Conservation (phyloP, 1,140 invertebrate genomes). For the Psilanteris sp. region DNA sequence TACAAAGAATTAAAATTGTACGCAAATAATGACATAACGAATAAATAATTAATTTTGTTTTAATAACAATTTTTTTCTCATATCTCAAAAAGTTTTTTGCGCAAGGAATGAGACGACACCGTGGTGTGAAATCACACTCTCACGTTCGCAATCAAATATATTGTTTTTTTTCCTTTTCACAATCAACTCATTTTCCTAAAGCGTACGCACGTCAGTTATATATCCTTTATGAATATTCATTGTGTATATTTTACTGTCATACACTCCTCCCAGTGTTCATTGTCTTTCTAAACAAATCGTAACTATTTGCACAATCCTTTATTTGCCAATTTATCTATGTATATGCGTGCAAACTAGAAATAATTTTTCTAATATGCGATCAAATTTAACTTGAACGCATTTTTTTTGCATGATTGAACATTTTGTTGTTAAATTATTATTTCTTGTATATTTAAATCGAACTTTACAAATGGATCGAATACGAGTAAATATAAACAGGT, state of each 20-base stretch:
- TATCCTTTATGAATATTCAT: slow-evolving; percentile 56
- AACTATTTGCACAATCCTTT: slow-evolving; percentile 45
- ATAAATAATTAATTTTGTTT: slow-evolving; percentile 37
- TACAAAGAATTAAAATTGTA: no score
- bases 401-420: no score
- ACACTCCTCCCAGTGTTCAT: slow-evolving; percentile 42
- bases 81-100: slow-evolving; percentile 18
- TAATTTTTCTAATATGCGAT: no score
- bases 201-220: slow-evolving; percentile 52
- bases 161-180: slow-evolving; percentile 58
- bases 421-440: no score
- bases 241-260: slow-evolving; percentile 58
- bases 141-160: slow-evolving; percentile 28
- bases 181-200: slow-evolving; percentile 56
- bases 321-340: slow-evolving; percentile 46
- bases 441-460: no score
- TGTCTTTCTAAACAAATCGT: slow-evolving; percentile 57
- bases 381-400: no score
- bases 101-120: slow-evolving; percentile 11
- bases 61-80: slow-evolving; percentile 37
- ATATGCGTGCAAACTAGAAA: slow-evolving; percentile 5
- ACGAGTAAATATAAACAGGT: no score
- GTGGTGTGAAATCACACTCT: slow-evolving; percentile 30
- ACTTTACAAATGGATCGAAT: no score
- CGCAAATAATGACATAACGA: slow-evolving; percentile 26